Conservation (phyloP, 2,113 vertebrate species). For the Nycticebus coucang region DNA sequence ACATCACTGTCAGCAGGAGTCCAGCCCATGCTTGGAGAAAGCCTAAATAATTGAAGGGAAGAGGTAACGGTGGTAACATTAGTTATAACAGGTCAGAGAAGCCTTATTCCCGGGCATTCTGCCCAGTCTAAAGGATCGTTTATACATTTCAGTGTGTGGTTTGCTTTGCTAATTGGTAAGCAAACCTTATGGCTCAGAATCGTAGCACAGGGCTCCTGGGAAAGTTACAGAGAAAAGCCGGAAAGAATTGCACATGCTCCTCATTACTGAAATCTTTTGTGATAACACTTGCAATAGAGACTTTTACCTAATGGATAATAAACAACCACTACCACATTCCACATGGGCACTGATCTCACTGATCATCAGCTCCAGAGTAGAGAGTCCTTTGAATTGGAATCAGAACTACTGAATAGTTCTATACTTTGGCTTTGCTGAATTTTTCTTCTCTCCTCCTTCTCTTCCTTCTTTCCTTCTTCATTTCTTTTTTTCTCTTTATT, state of each 20-base stretch:
- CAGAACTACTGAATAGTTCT: neutral
- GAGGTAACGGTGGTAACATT: constrained; percentile 76
- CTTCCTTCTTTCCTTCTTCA: neutral
- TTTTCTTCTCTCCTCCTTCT: neutral
- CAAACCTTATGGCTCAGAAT: neutral
- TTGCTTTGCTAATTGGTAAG: constrained; percentile 68
- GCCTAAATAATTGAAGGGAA: constrained; percentile 84
- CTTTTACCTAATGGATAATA: constrained; percentile 41
- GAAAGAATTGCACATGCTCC: neutral
- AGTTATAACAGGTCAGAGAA: constrained; percentile 75
- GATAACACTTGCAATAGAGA: neutral
- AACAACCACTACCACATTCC: neutral
- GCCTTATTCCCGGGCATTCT: constrained; percentile 71
- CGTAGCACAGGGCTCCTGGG: neutral
- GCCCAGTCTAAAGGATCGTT: constrained; percentile 67
- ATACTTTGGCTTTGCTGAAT: neutral
- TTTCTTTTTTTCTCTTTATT: neutral
- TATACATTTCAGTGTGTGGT: constrained; percentile 47
- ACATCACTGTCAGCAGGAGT: constrained; percentile 80
- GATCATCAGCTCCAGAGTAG: neutral
- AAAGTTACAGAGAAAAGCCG: neutral
- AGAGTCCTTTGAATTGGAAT: neutral
- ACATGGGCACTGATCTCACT: neutral
- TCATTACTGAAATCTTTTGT: neutral
- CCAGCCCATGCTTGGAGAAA: constrained; percentile 67